Evolutionary conservation across 1,140 invertebrate species (phyloP), one percentile per base, ranked within the genome.

Genomic region (Nephotettix cincticeps): DNA sequence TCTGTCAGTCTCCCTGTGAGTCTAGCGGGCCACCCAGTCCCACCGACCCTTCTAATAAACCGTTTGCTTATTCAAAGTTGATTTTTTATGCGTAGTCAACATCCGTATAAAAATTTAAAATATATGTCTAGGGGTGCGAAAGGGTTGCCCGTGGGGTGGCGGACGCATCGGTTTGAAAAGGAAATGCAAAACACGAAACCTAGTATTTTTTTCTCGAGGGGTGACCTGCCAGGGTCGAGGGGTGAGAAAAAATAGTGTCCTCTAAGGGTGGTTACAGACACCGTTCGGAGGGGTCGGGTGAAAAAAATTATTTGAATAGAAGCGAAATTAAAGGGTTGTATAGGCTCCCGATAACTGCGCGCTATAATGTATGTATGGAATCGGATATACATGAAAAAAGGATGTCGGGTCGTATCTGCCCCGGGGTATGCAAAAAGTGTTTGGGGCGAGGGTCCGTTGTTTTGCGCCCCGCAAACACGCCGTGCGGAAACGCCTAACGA

Each of bases 291-390:
- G 64, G 70, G 70, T 71, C 36, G 58, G 56, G 14, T 32, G 68
- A 72, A 73, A 74, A 74, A 74, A 74, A 36, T 72, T 58, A 74
- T 74, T 74, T 74, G 73, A 74, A 74, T 74, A 72, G 73, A 65
- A 27, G 47, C 58, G 68, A 74, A 74, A 74, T 74, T 74, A 74
- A 74, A 74, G 73, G 73, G 73, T 74, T 74, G 73, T 71, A 71
- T 67, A 56, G 68, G 11, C 43, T 51, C 21, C 23, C 69, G 73
- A 74, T 74, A 74, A 74, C 70, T 72, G 72, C 21, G 40, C 30
- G 68, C 65, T 74, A 72, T 74, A 74, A 74, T 74, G 71, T 74
- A 74, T 74, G 73, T 74, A 74, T 68, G 73, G 70, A 72, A 74
- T 74, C 67, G 73, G 73, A 74, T 74, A 74, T 74, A 72, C 70